These are phyloP conservation scores for Eulithis testata DNA, from an alignment of 2,888 invertebrate species.

Conservation along the genomic window DNA sequence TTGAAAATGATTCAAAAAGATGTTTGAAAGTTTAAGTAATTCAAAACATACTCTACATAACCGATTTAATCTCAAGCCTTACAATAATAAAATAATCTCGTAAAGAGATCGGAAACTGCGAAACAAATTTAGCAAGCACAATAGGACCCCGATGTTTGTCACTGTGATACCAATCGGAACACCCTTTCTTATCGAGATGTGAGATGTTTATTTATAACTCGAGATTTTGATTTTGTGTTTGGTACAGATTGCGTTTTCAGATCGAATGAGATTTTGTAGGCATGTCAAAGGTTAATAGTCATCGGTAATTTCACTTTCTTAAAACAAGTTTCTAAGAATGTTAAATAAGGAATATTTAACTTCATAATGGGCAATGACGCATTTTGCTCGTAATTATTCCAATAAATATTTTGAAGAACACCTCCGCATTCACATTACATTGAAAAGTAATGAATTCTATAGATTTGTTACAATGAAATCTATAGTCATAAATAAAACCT, in stretches of 20 bases:
- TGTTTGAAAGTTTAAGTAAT: slow-evolving; percentile 19
- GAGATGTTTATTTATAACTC: slow-evolving; percentile 53
- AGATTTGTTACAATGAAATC: slow-evolving; percentile 60
- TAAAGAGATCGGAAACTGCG: slow-evolving; percentile 78
- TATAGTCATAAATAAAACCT: slow-evolving; percentile 77
- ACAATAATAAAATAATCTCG: slow-evolving; percentile 78
- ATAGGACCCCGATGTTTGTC: slow-evolving; percentile 78
- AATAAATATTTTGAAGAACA: slow-evolving; percentile 13
- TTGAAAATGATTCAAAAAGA: neutral
- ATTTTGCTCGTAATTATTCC: neutral
- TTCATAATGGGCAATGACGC: neutral
- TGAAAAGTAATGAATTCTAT: slow-evolving; percentile 56
- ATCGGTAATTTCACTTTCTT: too few species aligned
- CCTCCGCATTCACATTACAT: slow-evolving; percentile 30
- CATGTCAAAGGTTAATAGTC: slow-evolving; percentile 5
- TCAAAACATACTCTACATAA: slow-evolving; percentile 49
- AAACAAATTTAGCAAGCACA: slow-evolving; percentile 82
- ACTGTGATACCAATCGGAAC: slow-evolving; percentile 72
- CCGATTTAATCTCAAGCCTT: slow-evolving; percentile 59
- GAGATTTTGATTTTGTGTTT: slow-evolving; percentile 35
- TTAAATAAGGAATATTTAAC: too few species aligned
- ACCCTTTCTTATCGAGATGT: slow-evolving; percentile 72
- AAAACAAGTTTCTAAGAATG: too few species aligned
- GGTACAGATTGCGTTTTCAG: slow-evolving; percentile 27
- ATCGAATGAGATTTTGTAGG: slow-evolving; percentile 9